Percentiles rank a stretch among this genome's conserved stretches.
These are phyloP conservation scores for Trichonephila clavipes DNA, from an alignment of 1,140 invertebrate species.

Conservation along the genomic window DNA sequence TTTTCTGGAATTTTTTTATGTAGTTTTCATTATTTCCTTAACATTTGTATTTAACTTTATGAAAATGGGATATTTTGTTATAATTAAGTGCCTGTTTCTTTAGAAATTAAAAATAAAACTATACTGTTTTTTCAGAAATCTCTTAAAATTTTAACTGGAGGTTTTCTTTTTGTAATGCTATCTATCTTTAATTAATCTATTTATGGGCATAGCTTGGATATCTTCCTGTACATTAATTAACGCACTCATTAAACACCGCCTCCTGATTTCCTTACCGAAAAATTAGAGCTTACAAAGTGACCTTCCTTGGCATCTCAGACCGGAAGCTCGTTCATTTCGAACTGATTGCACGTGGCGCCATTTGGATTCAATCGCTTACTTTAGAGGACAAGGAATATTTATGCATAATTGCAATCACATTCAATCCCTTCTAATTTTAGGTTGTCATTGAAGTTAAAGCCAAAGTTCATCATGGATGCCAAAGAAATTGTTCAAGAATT, in stretches of 20 bases:
- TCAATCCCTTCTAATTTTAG: slow-evolving; percentile 17
- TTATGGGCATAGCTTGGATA: background rate
- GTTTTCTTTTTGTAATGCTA: no score
- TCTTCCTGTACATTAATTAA: slow-evolving; percentile 7
- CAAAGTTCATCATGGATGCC: background rate
- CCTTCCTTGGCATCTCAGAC: slow-evolving; percentile 6
- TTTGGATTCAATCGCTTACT: background rate
- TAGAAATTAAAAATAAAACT: no score
- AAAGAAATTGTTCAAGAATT: background rate
- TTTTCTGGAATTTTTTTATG: no score
- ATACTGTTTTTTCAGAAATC: no score
- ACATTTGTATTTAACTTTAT: no score
- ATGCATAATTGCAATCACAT: background rate
- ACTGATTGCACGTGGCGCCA: slow-evolving; percentile 19
- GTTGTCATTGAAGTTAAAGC: slow-evolving; percentile 20
- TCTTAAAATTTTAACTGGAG: no score
- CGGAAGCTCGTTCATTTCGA: slow-evolving; percentile 29
- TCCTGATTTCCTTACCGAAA: slow-evolving; percentile 24
- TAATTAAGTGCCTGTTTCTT: no score
- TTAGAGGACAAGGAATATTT: slow-evolving; percentile 26
- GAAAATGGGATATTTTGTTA: no score
- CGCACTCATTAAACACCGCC: background rate
- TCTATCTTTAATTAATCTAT: background rate
- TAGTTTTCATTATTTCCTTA: no score
- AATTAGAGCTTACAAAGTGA: slow-evolving; percentile 7